Conservation (phyloP, 2,888 invertebrate species). For the Zaprionus obscuricornis region DNA sequence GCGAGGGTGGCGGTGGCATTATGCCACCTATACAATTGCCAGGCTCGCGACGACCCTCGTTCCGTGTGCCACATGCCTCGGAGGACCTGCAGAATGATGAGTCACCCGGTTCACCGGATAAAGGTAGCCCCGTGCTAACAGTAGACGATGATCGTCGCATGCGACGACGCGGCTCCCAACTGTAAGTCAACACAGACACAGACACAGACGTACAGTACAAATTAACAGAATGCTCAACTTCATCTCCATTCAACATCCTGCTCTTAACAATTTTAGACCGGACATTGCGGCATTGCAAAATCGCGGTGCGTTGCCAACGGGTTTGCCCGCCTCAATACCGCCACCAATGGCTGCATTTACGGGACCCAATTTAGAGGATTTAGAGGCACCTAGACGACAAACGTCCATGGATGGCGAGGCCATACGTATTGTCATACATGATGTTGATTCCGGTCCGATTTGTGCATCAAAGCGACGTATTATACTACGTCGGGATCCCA, state of each 20-base stretch:
- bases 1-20: constrained; percentile 77
- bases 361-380: constrained; percentile 86
- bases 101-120: constrained; percentile 85
- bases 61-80: constrained; percentile 85
- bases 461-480: constrained; percentile 89
- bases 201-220: neutral
- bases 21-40: constrained; percentile 80
- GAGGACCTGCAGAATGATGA: constrained; percentile 84
- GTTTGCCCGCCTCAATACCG: constrained; percentile 82
- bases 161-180: constrained; percentile 91
- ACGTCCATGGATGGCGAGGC: constrained; percentile 95
- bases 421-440: constrained; percentile 96
- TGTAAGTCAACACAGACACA: too few species aligned
- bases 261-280: too few species aligned
- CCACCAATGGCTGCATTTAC: constrained; percentile 82
- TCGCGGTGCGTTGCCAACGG: constrained; percentile 84
- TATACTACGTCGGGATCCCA: constrained; percentile 89
- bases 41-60: constrained; percentile 86
- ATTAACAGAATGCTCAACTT: too few species aligned
- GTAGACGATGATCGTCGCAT: constrained; percentile 89
- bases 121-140: constrained; percentile 85
- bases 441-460: constrained; percentile 90
- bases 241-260: too few species aligned
- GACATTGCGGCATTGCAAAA: constrained; percentile 88
- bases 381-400: constrained; percentile 88